These are phyloP conservation scores for Bucorvus abyssinicus DNA, from an alignment of 2,797 vertebrate genomes.

Conservation along the genomic window DNA sequence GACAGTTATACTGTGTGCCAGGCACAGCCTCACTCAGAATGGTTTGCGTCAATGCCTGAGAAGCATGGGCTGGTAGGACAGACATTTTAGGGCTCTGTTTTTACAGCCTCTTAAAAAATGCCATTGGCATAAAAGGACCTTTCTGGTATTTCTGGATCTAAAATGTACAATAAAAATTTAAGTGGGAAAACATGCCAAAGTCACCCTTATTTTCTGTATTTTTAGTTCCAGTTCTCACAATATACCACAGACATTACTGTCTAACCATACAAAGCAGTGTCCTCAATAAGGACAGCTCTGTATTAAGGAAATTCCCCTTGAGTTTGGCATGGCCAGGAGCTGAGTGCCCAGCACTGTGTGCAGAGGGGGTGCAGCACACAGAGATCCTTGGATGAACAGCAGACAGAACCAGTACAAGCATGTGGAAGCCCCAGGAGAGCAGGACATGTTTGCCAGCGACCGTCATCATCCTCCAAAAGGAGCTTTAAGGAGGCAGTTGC, in stretches of 20 bases:
- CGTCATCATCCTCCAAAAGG: neutral
- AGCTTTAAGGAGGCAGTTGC: neutral
- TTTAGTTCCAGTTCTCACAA: neutral
- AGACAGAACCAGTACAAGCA: neutral
- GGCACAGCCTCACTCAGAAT: neutral
- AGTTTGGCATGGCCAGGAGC: neutral
- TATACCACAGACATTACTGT: neutral
- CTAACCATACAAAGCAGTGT: neutral
- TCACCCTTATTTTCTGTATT: neutral
- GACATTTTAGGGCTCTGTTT: neutral
- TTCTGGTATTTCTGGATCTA: neutral
- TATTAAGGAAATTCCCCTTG: neutral
- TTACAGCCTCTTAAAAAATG: neutral
- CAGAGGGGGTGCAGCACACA: neutral
- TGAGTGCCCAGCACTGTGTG: neutral
- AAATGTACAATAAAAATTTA: neutral
- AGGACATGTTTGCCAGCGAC: neutral
- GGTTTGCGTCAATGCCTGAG: neutral
- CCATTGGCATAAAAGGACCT: neutral
- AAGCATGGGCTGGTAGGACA: neutral
- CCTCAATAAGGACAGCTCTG: neutral
- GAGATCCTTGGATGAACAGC: neutral
- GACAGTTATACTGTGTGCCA: neutral
- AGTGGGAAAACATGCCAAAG: neutral
- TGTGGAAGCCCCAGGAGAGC: accelerated